These are phyloP conservation scores for Zapus hudsonius DNA, from an alignment of 2,113 vertebrate species.

Conservation along the genomic window DNA sequence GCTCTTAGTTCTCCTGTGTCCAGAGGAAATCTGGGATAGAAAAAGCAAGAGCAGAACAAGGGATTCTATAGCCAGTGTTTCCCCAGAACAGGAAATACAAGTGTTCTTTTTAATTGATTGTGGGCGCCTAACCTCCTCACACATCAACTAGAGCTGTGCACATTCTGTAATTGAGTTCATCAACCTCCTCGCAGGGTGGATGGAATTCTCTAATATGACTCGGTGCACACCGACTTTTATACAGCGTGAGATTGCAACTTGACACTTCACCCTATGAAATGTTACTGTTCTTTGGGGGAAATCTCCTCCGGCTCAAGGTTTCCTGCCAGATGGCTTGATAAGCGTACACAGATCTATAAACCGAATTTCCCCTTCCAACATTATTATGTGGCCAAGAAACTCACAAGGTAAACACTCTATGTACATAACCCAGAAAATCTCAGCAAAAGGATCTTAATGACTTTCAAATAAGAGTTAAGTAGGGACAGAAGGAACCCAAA, in stretches of 20 bases:
- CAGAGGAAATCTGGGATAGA: conserved; percentile 59
- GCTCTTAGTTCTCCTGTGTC: conserved; percentile 62
- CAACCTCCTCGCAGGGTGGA: neutral
- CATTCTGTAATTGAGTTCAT: conserved; percentile 46
- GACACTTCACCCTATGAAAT: conserved; percentile 68
- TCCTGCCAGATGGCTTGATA: conserved; percentile 35
- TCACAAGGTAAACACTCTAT: neutral
- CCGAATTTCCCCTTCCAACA: neutral
- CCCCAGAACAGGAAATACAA: conserved; percentile 28
- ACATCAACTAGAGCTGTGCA: conserved; percentile 57
- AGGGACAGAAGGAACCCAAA: neutral
- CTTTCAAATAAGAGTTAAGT: neutral
- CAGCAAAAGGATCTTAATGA: neutral
- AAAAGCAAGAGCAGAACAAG: conserved; percentile 48
- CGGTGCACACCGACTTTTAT: conserved; percentile 20
- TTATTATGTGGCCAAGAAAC: neutral
- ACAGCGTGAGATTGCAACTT: conserved; percentile 14
- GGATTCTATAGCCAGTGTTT: conserved; percentile 56
- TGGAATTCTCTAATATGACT: neutral
- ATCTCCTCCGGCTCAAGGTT: neutral
- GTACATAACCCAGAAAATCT: neutral
- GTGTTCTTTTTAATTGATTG: conserved; percentile 52
- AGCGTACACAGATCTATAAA: conserved; percentile 1
- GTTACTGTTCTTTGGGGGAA: conserved; percentile 58
- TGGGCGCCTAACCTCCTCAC: conserved; percentile 12